These are phyloP conservation scores for Poeciliopsis presidionis DNA, from an alignment of 2,797 vertebrate species.

Conservation along the genomic window DNA sequence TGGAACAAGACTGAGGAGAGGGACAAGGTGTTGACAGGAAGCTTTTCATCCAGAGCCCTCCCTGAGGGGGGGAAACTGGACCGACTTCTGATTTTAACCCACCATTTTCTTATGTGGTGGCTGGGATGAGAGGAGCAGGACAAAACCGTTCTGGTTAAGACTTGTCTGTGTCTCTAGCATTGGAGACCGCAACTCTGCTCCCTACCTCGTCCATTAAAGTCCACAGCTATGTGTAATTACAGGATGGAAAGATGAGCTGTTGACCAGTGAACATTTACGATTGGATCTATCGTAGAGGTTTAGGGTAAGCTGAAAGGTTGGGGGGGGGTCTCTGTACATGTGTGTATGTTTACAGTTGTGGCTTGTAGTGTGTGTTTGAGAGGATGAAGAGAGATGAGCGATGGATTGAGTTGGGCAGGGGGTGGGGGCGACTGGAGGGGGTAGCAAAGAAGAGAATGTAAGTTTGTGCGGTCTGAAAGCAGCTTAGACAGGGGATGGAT, in stretches of 20 bases:
- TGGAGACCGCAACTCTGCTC: constrained; percentile 68
- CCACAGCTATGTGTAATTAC: constrained; percentile 81
- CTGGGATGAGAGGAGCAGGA: constrained; percentile 63
- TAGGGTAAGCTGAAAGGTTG: constrained; percentile 25
- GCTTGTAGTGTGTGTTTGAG: constrained; percentile 53
- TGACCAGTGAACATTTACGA: constrained; percentile 73
- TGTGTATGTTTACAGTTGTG: constrained; percentile 61
- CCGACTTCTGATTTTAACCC: constrained; percentile 66
- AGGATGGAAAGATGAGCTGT: constrained; percentile 80
- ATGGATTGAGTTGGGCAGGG: constrained; percentile 52
- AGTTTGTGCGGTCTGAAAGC: constrained; percentile 55
- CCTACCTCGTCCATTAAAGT: constrained; percentile 75
- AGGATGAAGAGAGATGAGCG: constrained; percentile 54
- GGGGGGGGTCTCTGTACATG: constrained; percentile 19
- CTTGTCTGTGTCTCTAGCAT: constrained; percentile 68
- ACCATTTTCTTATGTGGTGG: constrained; percentile 65
- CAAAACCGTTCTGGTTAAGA: constrained; percentile 63
- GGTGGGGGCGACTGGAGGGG: neutral
- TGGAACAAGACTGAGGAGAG: constrained; percentile 51
- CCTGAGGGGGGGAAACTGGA: constrained; percentile 55
- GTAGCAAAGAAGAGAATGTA: constrained; percentile 31
- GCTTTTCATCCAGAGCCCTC: constrained; percentile 60
- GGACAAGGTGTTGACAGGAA: constrained; percentile 74
- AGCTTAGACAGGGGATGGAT: constrained; percentile 51
- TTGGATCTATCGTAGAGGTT: constrained; percentile 58